A percentile compares a stretch with the other conserved stretches of the same genome.
phyloP scores from a whole-genome alignment of 1,140 invertebrate species.

The Pogonomyrmex barbatus region DNA sequence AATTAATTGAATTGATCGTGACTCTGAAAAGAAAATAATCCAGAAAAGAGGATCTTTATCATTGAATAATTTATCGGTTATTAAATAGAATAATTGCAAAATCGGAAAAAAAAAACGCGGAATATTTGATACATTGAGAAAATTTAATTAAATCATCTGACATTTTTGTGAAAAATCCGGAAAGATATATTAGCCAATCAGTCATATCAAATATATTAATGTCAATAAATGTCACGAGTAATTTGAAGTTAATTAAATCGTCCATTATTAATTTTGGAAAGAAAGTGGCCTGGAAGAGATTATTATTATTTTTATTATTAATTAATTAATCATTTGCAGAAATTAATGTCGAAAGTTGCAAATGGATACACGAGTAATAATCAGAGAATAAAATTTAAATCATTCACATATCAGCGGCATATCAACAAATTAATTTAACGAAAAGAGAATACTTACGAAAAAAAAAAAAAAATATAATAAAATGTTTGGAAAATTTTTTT shows the following conservation, averaged over 20 bases:
- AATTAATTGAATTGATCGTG: conserved; percentile 20
- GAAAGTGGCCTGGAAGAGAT: not conserved
- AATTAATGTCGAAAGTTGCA: too few species aligned
- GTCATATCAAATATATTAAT: conserved; percentile 7
- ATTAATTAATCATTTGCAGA: not conserved
- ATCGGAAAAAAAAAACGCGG: not conserved
- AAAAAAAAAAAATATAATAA: not conserved
- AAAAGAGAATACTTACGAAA: not conserved
- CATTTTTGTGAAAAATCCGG: not conserved
- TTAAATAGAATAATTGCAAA: not conserved
- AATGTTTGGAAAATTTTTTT: not conserved
- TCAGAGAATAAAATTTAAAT: not conserved
- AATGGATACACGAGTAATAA: not conserved
- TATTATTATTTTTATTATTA: not conserved
- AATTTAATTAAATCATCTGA: not conserved
- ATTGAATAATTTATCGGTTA: not conserved
- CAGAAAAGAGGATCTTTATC: not conserved
- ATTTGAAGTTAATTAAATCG: not conserved
- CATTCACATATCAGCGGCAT: too few species aligned
- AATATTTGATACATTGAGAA: not conserved
- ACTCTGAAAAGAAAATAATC: not conserved
- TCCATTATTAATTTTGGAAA: not conserved
- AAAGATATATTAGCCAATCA: not conserved
- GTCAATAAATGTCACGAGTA: not conserved
- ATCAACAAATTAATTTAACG: not conserved